phyloP scores from a whole-genome alignment of 2,113 vertebrate species.

The Spizaetus ornatus region DNA sequence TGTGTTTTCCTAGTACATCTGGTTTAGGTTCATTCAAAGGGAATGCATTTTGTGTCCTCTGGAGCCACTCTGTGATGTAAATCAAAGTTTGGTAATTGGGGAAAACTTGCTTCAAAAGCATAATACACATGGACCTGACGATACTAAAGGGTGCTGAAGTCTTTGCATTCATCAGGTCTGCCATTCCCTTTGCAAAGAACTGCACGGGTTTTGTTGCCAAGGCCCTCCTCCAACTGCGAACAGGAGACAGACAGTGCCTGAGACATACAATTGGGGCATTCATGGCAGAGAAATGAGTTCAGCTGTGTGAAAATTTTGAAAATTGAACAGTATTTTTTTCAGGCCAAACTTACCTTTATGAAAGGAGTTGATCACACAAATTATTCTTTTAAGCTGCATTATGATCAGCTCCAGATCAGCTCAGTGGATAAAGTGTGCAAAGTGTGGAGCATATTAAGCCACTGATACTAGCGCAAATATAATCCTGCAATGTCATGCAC shows the following conservation, averaged over 20 bases:
- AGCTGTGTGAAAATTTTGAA: not conserved
- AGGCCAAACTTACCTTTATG: not conserved
- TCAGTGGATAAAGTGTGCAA: not conserved
- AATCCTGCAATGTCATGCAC: not conserved
- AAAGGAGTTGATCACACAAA: not conserved
- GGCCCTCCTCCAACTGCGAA: not conserved
- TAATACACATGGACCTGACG: not conserved
- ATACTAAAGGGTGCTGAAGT: not conserved
- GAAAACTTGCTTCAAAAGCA: not conserved
- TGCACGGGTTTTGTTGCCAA: conserved; percentile 11
- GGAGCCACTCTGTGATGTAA: not conserved
- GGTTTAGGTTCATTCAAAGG: not conserved
- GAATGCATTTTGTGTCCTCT: not conserved
- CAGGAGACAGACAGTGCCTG: not conserved
- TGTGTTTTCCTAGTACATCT: not conserved
- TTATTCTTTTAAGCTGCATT: not conserved
- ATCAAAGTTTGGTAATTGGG: not conserved
- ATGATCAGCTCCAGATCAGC: not conserved
- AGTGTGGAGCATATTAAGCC: not conserved
- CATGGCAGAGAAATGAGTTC: conserved; percentile 2
- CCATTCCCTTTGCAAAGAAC: not conserved
- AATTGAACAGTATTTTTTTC: not conserved
- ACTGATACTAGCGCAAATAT: not conserved
- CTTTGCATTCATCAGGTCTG: not conserved
- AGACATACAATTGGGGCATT: conserved; percentile 17